A percentile compares a stretch with the other conserved stretches of the same genome.
Conservation (phyloP, 1,140 invertebrate species). For the Aphelenchoides fujianensis region DNA sequence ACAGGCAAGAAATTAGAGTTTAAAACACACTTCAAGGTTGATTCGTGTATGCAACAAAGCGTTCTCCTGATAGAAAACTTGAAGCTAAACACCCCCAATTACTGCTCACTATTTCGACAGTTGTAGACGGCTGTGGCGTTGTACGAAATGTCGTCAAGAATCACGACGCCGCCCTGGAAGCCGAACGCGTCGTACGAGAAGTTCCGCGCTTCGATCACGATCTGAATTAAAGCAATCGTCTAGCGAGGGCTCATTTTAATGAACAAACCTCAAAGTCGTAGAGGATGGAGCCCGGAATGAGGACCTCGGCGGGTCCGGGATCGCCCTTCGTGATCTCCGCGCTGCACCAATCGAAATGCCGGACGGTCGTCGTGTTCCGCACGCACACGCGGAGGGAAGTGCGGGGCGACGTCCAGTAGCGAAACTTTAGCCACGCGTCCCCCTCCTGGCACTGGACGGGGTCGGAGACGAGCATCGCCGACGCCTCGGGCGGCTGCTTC, state of each 20-base stretch:
- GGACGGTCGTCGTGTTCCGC: conserved; percentile 37
- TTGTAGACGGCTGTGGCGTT: conserved; percentile 48
- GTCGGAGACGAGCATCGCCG: conserved; percentile 48
- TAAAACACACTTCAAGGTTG: too few species aligned
- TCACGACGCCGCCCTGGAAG: conserved; percentile 46
- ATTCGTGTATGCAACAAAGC: too few species aligned
- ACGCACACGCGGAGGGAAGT: conserved; percentile 44
- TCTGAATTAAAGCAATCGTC: conserved; percentile 28
- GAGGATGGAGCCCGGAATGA: conserved; percentile 48
- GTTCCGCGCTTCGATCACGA: conserved; percentile 51
- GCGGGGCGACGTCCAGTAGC: conserved; percentile 49
- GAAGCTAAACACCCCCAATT: too few species aligned
- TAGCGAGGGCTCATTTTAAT: background rate
- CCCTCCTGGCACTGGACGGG: conserved; percentile 55
- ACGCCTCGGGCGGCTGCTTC: conserved; percentile 32
- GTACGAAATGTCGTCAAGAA: conserved; percentile 49
- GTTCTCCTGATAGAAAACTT: too few species aligned
- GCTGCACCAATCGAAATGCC: conserved; percentile 47
- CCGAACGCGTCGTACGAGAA: conserved; percentile 52
- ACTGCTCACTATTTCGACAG: conserved; percentile 52
- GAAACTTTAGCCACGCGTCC: conserved; percentile 42
- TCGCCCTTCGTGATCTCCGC: conserved; percentile 45
- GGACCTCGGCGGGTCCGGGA: conserved; percentile 43
- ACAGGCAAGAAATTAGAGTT: too few species aligned
- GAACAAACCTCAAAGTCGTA: conserved; percentile 47